phyloP scores from a whole-genome alignment of 92 coral and sea anemone genomes.

The Porites evermanni region DNA sequence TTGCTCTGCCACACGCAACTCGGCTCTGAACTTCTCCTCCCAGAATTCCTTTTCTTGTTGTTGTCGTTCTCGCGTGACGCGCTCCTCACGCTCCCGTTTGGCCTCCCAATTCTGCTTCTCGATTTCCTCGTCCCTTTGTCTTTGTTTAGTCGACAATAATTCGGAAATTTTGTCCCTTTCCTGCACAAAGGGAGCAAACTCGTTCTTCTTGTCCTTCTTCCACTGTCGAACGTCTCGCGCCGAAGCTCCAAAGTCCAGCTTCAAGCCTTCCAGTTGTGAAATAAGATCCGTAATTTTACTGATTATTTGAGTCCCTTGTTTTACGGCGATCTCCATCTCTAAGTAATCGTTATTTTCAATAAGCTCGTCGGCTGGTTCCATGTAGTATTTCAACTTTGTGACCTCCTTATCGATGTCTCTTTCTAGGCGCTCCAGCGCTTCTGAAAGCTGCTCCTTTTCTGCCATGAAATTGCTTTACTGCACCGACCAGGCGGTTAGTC shows the following conservation, averaged over 20 bases:
- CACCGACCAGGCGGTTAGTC: slow-evolving; percentile 31
- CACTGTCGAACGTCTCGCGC: slow-evolving; percentile 46
- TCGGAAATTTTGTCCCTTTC: slow-evolving; percentile 32
- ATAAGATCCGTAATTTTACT: slow-evolving; percentile 50
- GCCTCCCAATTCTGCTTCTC: slow-evolving; percentile 26
- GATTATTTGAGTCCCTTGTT: slow-evolving; percentile 24
- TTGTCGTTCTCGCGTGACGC: slow-evolving; percentile 8
- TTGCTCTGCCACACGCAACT: slow-evolving; percentile 39
- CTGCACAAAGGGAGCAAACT: slow-evolving; percentile 15
- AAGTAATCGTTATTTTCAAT: slow-evolving; percentile 25
- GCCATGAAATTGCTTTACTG: slow-evolving; percentile 17
- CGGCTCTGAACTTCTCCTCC: slow-evolving; percentile 49
- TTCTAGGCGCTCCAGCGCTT: slow-evolving; percentile 34
- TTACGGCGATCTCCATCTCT: slow-evolving; percentile 44
- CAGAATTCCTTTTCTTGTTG: slow-evolving; percentile 43
- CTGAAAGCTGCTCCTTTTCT: slow-evolving; percentile 16
- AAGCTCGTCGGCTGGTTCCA: slow-evolving; percentile 50
- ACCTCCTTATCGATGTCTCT: slow-evolving; percentile 48
- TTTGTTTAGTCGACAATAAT: slow-evolving; percentile 17
- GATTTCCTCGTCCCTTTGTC: slow-evolving; percentile 4
- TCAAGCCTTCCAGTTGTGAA: slow-evolving; percentile 47
- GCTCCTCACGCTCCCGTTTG: slow-evolving; percentile 17
- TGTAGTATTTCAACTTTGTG: slow-evolving; percentile 48
- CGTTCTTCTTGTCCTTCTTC: slow-evolving; percentile 46
- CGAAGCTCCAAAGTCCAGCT: slow-evolving; percentile 36